These are phyloP conservation scores for Diadromus collaris DNA, from an alignment of 2,888 invertebrate species.

Conservation along the genomic window DNA sequence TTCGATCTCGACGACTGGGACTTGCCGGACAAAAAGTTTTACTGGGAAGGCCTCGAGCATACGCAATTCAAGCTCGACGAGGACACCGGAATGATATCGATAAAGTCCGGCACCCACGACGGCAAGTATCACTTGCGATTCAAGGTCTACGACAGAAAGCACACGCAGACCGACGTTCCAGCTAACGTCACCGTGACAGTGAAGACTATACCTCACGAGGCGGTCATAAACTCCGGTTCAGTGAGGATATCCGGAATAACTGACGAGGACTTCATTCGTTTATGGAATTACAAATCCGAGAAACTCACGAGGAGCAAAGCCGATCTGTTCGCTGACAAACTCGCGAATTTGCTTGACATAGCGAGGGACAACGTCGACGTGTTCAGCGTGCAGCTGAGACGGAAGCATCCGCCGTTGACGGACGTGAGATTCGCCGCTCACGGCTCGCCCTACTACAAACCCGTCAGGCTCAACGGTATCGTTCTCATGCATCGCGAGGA, in stretches of 20 bases:
- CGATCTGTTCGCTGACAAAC: slow-evolving; percentile 93
- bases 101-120: slow-evolving; percentile 95
- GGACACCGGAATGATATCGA: slow-evolving; percentile 97
- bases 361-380: slow-evolving; percentile 96
- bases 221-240: slow-evolving; percentile 97
- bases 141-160: slow-evolving; percentile 96
- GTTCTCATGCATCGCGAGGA: slow-evolving; percentile 96
- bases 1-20: slow-evolving; percentile 99
- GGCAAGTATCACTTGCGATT: slow-evolving; percentile 91
- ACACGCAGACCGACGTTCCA: slow-evolving; percentile 96
- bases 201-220: slow-evolving; percentile 96
- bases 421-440: slow-evolving; percentile 97
- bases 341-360: slow-evolving; percentile 92
- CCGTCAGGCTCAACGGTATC: slow-evolving; percentile 96
- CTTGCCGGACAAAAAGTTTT: slow-evolving; percentile 97
- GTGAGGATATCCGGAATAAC: slow-evolving; percentile 96
- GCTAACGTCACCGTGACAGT: slow-evolving; percentile 98
- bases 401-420: slow-evolving; percentile 93
- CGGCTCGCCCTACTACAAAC: slow-evolving; percentile 97
- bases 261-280: slow-evolving; percentile 97
- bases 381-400: slow-evolving; percentile 95
- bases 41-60: slow-evolving; percentile 94
- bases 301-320: slow-evolving; percentile 93
- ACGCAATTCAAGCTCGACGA: slow-evolving; percentile 93
- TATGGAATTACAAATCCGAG: slow-evolving; percentile 95